Conservation (phyloP, 2,113 vertebrate species). For the Girardinichthys multiradiatus region DNA sequence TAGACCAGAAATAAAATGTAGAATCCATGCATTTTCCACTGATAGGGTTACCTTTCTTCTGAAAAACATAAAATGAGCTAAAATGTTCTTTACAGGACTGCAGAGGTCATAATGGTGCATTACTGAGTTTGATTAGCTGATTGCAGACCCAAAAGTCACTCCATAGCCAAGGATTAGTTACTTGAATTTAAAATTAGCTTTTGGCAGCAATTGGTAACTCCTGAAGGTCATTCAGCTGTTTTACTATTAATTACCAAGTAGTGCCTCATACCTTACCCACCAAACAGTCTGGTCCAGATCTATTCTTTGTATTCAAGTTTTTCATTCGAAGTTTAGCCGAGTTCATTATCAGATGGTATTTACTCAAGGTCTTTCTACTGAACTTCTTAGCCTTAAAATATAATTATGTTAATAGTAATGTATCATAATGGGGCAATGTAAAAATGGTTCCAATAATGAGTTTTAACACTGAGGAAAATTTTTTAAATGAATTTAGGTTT, state of each 20-base stretch:
- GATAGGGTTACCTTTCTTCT: not conserved
- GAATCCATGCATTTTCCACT: not conserved
- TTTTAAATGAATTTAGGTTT: not conserved
- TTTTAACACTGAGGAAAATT: too few relatives aligned
- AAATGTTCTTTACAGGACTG: not conserved
- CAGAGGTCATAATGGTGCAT: not conserved
- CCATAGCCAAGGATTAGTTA: not conserved
- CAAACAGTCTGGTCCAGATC: not conserved
- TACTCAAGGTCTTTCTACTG: not conserved
- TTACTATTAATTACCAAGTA: not conserved
- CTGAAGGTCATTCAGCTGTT: not conserved
- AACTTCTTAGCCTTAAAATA: not conserved
- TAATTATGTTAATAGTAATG: not conserved
- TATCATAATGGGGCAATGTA: not conserved
- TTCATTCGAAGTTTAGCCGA: not conserved
- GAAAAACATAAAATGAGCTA: not conserved
- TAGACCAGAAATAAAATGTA: not conserved
- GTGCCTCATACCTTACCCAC: not conserved
- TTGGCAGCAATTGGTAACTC: not conserved
- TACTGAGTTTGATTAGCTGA: not conserved
- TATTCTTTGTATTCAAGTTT: not conserved
- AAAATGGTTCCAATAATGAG: not conserved
- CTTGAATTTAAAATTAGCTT: conserved; percentile 1
- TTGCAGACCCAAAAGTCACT: not conserved
- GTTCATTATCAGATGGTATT: not conserved